These are phyloP conservation scores for Sebastes vulpes DNA, from an alignment of 2,797 vertebrate genomes.

Conservation along the genomic window DNA sequence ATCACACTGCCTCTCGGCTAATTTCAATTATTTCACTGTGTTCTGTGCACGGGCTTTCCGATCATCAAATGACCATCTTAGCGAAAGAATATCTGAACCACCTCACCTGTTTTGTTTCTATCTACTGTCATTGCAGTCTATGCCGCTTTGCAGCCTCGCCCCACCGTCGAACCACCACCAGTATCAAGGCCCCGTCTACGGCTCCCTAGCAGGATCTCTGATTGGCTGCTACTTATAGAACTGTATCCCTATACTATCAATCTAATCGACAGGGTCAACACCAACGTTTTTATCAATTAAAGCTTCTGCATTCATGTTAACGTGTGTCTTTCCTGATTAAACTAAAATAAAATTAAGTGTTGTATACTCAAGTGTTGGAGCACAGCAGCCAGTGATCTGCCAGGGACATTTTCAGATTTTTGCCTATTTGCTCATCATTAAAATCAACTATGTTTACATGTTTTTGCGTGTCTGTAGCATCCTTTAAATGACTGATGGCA, in stretches of 20 bases:
- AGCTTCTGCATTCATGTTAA: no score
- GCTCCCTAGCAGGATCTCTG: not conserved
- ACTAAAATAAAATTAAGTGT: not conserved
- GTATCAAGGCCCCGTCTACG: not conserved
- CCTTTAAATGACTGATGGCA: not conserved
- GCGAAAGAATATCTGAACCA: not conserved
- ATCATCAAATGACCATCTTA: no score
- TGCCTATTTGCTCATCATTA: not conserved
- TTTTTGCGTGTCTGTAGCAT: not conserved
- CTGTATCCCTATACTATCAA: not conserved
- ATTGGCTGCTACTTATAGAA: not conserved
- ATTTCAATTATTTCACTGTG: not conserved
- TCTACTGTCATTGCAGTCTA: not conserved
- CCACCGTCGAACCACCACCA: not conserved
- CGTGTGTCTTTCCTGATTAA: not conserved
- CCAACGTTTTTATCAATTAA: not conserved
- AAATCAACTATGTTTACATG: not conserved
- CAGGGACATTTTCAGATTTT: not conserved
- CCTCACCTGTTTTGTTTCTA: not conserved
- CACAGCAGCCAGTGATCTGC: not conserved
- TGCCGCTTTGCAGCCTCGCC: not conserved
- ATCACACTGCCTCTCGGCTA: not conserved
- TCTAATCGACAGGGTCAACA: not conserved
- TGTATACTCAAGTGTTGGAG: not conserved
- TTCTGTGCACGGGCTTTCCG: not conserved